These are phyloP conservation scores for Nasonia giraulti DNA, from an alignment of 1,140 invertebrate genomes.

Conservation along the genomic window DNA sequence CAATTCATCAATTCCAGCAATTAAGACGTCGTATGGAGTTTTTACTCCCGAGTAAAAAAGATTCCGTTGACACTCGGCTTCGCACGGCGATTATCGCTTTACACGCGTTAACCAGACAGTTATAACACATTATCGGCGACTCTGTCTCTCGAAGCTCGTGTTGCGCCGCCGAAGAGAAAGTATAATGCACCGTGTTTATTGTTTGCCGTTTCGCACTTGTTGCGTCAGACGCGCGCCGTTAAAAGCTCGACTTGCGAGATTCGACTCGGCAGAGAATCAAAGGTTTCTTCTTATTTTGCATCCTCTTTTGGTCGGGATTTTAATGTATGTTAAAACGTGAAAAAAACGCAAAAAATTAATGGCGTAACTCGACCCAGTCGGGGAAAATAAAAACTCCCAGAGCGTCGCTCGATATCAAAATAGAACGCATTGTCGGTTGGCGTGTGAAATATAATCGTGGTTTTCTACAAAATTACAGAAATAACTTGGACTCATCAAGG, in stretches of 20 bases:
- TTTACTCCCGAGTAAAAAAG: background rate
- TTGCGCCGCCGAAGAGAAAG: slow-evolving; percentile 12
- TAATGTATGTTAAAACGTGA: background rate
- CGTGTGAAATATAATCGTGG: background rate
- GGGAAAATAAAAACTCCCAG: too few species aligned
- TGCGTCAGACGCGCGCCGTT: background rate
- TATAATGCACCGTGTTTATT: background rate
- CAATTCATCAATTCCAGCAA: background rate
- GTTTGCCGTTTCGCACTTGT: background rate
- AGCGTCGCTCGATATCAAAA: too few species aligned
- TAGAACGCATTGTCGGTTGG: background rate
- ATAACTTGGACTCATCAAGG: background rate
- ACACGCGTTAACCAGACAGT: background rate
- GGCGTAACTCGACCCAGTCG: too few species aligned
- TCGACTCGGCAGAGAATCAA: too few species aligned
- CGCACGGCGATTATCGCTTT: background rate
- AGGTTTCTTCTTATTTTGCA: background rate
- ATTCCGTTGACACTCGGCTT: background rate
- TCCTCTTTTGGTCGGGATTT: background rate
- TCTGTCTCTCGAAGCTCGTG: background rate
- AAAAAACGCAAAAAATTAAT: too few species aligned
- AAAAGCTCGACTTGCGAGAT: slow-evolving; percentile 21
- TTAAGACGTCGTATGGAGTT: background rate
- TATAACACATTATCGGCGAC: slow-evolving; percentile 22
- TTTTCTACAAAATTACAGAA: too few species aligned